Evolutionary conservation across 2,113 vertebrate species (phyloP).

Genomic region (Channa maculata): DNA sequence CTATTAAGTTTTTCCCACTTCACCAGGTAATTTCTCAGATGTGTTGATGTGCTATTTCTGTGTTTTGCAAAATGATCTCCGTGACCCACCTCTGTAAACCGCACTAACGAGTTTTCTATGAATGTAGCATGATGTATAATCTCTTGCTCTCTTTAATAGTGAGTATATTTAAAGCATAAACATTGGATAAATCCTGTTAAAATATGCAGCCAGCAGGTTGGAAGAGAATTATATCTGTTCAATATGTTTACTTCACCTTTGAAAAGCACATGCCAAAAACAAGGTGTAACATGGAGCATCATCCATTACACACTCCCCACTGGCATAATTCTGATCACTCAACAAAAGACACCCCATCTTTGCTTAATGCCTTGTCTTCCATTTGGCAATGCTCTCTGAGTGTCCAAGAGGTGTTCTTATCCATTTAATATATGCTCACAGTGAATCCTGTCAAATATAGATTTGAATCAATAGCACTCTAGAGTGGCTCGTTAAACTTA

Average conservation of each 20-base stretch:
- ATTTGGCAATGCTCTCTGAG: conserved; percentile 72
- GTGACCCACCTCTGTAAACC: too few species aligned
- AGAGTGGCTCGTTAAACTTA: conserved; percentile 87
- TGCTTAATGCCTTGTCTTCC: conserved; percentile 62
- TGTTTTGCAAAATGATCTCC: too few species aligned
- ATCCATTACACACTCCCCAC: conserved; percentile 18
- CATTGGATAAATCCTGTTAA: conserved; percentile 13
- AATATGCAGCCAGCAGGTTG: conserved; percentile 16
- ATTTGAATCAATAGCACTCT: conserved; percentile 88
- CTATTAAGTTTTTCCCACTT: too few species aligned
- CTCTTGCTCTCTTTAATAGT: neutral
- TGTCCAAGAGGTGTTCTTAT: conserved; percentile 82
- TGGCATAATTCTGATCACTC: conserved; percentile 52
- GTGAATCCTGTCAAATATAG: conserved; percentile 88
- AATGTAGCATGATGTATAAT: too few species aligned
- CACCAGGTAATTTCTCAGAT: too few species aligned
- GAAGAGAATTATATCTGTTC: conserved; percentile 43
- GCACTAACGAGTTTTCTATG: too few species aligned
- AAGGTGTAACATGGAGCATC: conserved; percentile 25
- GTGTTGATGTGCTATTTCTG: too few species aligned
- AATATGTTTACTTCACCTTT: conserved; percentile 31
- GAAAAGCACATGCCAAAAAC: conserved; percentile 46
- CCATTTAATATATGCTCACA: conserved; percentile 85
- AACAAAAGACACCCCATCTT: conserved; percentile 71
- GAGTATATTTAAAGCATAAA: conserved; percentile 59